These are phyloP conservation scores for Martes martes DNA, from an alignment of 2,113 vertebrate genomes.

Conservation along the genomic window DNA sequence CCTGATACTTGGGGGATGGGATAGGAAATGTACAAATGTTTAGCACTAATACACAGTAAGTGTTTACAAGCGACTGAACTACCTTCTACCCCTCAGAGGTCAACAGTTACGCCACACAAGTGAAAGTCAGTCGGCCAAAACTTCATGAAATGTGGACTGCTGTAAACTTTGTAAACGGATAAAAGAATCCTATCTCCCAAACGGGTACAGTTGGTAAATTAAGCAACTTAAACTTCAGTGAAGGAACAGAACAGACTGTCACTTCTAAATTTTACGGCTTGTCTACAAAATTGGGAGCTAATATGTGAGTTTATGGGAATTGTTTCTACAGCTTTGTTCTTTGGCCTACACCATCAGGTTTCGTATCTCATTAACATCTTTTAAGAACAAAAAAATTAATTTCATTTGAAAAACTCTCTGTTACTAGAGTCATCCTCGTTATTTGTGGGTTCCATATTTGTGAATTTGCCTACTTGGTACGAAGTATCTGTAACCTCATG, in stretches of 20 bases:
- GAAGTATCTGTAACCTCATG: rapidly evolving
- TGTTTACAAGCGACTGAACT: background rate
- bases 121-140: background rate
- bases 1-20: background rate
- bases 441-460: too few species aligned
- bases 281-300: background rate
- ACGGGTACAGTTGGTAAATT: background rate
- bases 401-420: background rate
- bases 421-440: background rate
- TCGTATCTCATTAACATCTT: background rate
- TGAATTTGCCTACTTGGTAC: background rate
- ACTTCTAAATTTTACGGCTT: background rate
- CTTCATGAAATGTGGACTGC: background rate
- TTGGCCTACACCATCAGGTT: background rate
- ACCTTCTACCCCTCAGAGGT: background rate
- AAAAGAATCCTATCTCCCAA: background rate
- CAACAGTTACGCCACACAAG: background rate
- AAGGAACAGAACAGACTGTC: background rate
- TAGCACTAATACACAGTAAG: background rate
- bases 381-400: background rate
- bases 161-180: background rate
- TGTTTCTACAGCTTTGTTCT: background rate
- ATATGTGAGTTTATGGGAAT: background rate
- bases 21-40: background rate
- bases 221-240: background rate